These are phyloP conservation scores for Schizopygopsis malacanthus DNA, from an alignment of 2,797 vertebrate species.

Conservation along the genomic window DNA sequence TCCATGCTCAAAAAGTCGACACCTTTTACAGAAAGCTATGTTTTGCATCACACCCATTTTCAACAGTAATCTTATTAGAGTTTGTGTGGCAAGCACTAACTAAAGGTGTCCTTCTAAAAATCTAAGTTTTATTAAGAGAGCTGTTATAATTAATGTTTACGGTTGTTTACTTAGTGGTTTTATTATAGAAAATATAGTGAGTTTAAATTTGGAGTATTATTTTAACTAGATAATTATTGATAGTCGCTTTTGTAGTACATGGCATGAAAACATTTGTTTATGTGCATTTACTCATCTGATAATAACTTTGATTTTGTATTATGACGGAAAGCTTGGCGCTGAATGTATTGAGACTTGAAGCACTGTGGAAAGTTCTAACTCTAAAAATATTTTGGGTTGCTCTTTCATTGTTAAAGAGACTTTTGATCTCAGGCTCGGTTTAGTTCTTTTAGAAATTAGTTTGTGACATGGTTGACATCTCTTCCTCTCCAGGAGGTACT, in stretches of 20 bases:
- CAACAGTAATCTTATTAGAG: neutral
- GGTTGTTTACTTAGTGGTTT: neutral
- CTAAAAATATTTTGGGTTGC: neutral
- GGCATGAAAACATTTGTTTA: neutral
- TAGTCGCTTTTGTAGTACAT: neutral
- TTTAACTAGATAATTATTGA: neutral
- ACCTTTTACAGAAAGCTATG: neutral
- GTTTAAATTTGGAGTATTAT: neutral
- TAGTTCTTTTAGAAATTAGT: neutral
- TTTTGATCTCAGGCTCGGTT: slow-evolving; percentile 6
- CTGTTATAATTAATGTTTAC: neutral
- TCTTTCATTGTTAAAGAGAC: neutral
- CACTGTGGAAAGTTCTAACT: neutral
- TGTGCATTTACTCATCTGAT: neutral
- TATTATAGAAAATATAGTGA: neutral
- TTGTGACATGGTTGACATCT: neutral
- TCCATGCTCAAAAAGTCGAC: neutral
- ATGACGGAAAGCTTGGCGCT: neutral
- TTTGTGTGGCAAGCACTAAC: neutral
- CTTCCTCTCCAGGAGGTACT: neutral
- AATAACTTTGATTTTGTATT: neutral
- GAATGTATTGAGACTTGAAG: neutral
- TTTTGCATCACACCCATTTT: neutral
- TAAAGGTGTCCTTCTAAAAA: neutral
- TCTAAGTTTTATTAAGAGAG: neutral